Conservation (phyloP, 1,140 invertebrate species). For the Papilio helenus region DNA sequence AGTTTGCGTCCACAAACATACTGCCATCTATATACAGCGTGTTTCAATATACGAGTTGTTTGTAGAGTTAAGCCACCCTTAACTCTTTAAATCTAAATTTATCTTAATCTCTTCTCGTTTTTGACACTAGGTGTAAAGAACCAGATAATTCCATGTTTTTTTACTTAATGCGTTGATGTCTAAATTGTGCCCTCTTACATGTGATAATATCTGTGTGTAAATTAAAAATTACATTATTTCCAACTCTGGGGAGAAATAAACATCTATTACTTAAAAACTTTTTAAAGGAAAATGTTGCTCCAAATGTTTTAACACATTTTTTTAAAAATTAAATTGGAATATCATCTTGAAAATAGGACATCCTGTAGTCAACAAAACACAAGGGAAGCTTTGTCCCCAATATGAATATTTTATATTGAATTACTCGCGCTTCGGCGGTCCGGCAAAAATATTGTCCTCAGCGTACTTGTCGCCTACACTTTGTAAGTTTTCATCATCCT, state of each 20-base stretch:
- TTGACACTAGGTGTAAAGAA: background rate
- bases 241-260: background rate
- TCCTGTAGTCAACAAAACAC: conserved; percentile 55
- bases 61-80: background rate
- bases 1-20: conserved; percentile 66
- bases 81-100: background rate
- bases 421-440: conserved; percentile 76
- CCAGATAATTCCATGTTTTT: background rate
- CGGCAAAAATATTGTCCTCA: conserved; percentile 79
- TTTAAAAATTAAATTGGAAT: conserved; percentile 29
- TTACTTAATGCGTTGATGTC: background rate
- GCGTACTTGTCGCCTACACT: conserved; percentile 66
- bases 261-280: no score
- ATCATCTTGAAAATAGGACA: conserved; percentile 42
- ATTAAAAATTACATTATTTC: background rate
- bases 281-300: no score
- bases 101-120: background rate
- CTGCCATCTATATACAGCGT: conserved; percentile 54
- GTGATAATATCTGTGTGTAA: no score
- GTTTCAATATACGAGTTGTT: conserved; percentile 39
- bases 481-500: conserved; percentile 58
- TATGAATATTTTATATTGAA: conserved; percentile 83
- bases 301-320: background rate
- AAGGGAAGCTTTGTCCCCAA: conserved; percentile 69
- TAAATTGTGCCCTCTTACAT: no score